Evolutionary conservation across 2,113 vertebrate species (phyloP).

Genomic region (Geothlypis trichas): DNA sequence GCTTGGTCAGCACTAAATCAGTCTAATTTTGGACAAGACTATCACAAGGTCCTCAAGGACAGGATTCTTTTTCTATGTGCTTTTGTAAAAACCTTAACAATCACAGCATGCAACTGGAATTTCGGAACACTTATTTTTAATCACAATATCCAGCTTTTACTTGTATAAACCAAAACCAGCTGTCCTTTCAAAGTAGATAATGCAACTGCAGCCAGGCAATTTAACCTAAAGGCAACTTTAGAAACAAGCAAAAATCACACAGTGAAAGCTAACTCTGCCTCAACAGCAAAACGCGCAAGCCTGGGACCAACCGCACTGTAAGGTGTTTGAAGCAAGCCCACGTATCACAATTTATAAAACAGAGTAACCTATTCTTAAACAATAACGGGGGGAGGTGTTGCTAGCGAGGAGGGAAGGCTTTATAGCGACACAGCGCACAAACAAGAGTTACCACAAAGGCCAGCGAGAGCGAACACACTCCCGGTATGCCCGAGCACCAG

Average conservation of each 20-base stretch:
- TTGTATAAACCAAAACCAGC: not conserved
- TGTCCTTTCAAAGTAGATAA: not conserved
- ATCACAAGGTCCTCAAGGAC: not conserved
- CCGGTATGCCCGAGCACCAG: fast-evolving
- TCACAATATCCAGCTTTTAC: not conserved
- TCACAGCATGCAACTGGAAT: not conserved
- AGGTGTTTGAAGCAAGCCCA: not conserved
- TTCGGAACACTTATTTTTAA: not conserved
- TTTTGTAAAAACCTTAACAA: not conserved
- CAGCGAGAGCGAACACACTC: not conserved
- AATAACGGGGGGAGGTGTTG: not conserved
- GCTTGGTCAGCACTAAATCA: not conserved
- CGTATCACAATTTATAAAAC: not conserved
- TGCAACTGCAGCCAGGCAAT: not conserved
- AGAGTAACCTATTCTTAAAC: not conserved
- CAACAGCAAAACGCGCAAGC: fast-evolving
- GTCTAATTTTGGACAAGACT: not conserved
- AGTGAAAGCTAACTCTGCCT: not conserved
- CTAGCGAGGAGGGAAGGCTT: not conserved
- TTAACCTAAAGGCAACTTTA: not conserved
- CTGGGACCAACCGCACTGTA: not conserved
- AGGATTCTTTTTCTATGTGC: not conserved
- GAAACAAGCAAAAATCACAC: not conserved
- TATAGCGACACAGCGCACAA: not conserved
- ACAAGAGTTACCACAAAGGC: not conserved